Base-by-base conservation (phyloP, 2,888 invertebrate genomes). In the Pseudococcus jackbeardsleyi region DNA sequence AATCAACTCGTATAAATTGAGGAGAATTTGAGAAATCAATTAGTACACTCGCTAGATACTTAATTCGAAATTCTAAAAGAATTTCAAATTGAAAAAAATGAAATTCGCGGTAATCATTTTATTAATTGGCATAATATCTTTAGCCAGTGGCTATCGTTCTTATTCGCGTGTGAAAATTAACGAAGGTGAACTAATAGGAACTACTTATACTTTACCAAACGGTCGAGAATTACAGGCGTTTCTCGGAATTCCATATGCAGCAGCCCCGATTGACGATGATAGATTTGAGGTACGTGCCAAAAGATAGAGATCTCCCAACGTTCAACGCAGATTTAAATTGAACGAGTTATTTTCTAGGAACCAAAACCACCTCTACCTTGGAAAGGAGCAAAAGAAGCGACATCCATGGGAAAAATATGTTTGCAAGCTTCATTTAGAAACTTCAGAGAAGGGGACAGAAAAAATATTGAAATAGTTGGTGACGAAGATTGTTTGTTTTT, bases 181-280 rank as follows among this genome's bases (percentile, higher is more conserved):
- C 15, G 89, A 89, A 33, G 89, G 89, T 33, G 89, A 89, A 46
- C 26, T 89, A n/a, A n/a, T 79, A 12, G 89, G 89, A 12, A 39
- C 85, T 19, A 9, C 82, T 9, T 84, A 82, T 5, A 50, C n/a
- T 8, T 88, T 89, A 5, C 48, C 72, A 17, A 79, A 48, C 50
- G 89, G 89, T 26, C 85, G 89, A 19, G 85, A n/a, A 5, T 15
- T 89, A 12, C 82, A 87, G 72, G 77, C 90, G 8, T 90, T 90
- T 46, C 72, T 89, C 22, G 90, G 90, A 48, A 88, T 90, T 8
- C 90, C 90, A 19, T 90, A 90, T 82, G 90, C 90, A 72, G 88
- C 89, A 15, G 90, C 90, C 15, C 90, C 90, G 0, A 90, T 90
- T 4, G 89, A 90, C 46, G 89, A 90, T 39, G 48, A 89, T 82